phyloP scores from a whole-genome alignment of 2,797 vertebrate genomes.

The Prunella strophiata region DNA sequence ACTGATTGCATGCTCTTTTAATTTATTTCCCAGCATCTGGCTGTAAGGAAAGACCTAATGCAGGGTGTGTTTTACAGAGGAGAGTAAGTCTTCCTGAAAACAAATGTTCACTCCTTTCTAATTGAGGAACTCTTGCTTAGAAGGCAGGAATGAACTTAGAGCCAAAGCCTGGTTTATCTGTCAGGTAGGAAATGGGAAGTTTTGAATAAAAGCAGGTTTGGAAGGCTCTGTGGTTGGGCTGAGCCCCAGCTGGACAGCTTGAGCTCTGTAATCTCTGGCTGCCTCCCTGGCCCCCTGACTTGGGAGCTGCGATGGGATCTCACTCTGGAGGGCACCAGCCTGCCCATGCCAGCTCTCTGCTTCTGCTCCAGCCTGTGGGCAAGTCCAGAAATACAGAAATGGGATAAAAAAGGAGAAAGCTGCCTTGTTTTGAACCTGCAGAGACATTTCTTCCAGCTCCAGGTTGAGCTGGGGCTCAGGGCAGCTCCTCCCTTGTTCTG shows the following conservation, averaged over 20 bases:
- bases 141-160: background rate
- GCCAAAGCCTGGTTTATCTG: background rate
- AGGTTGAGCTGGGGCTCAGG: background rate
- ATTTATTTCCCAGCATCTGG: slow-evolving; percentile 72
- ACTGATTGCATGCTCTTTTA: slow-evolving; percentile 67
- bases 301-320: background rate
- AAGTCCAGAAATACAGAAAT: background rate
- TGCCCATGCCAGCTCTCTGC: background rate
- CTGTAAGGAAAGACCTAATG: slow-evolving; percentile 34
- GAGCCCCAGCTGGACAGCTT: background rate
- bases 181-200: background rate
- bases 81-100: background rate
- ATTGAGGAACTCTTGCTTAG: background rate
- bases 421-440: background rate
- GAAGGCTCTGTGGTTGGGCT: background rate
- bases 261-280: background rate
- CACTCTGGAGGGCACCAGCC: background rate
- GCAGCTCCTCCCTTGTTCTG: background rate
- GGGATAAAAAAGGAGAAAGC: background rate
- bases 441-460: background rate
- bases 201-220: background rate
- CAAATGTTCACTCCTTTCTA: background rate
- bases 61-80: background rate
- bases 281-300: background rate
- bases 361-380: background rate